These are phyloP conservation scores for Pseudobourletiella spinata DNA, from an alignment of 1,140 invertebrate genomes.

Conservation along the genomic window DNA sequence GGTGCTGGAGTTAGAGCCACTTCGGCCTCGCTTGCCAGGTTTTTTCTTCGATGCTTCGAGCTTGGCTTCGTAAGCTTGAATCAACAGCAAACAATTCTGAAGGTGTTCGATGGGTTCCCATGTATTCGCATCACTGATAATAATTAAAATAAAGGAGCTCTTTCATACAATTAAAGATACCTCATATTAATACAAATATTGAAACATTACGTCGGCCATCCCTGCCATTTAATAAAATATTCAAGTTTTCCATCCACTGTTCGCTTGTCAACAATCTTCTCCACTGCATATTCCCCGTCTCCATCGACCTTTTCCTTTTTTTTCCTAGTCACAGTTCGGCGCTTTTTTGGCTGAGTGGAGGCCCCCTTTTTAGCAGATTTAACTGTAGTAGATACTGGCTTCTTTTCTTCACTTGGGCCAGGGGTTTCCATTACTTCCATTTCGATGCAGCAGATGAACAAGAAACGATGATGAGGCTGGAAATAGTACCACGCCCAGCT, in stretches of 20 bases:
- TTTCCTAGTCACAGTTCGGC: neutral
- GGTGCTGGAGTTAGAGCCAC: neutral
- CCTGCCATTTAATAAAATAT: constrained; percentile 19
- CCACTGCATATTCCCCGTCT: constrained; percentile 9
- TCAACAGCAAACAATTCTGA: neutral
- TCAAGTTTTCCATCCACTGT: neutral
- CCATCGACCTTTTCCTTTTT: neutral
- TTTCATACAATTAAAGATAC: too few relatives aligned
- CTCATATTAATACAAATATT: too few relatives aligned
- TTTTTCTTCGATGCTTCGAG: neutral
- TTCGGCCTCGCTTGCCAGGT: neutral
- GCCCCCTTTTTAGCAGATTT: neutral
- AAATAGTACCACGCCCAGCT: too few relatives aligned
- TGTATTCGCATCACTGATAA: constrained; percentile 4
- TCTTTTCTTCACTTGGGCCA: neutral
- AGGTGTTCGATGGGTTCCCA: constrained; percentile 10
- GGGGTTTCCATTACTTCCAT: neutral
- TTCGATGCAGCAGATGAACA: neutral
- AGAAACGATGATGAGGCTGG: neutral
- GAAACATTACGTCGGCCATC: constrained; percentile 15
- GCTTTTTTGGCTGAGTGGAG: neutral
- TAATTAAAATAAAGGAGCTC: neutral
- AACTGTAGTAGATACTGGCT: neutral
- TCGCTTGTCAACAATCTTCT: constrained; percentile 8
- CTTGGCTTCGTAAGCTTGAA: neutral